These are phyloP conservation scores for Thyatira batis DNA, from an alignment of 2,888 invertebrate species.

Conservation along the genomic window DNA sequence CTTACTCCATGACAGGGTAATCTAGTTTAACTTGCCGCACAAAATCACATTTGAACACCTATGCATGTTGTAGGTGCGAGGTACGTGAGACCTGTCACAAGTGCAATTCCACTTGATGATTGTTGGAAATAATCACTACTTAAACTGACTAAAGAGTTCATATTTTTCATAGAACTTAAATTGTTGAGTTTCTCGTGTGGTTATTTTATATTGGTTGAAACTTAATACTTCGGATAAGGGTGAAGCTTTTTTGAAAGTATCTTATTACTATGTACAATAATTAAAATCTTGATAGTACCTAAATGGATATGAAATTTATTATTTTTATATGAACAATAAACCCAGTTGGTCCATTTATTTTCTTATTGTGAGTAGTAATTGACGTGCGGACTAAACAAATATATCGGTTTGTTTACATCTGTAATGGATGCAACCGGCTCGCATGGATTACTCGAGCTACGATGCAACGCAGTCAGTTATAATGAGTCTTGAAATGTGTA, in stretches of 20 bases:
- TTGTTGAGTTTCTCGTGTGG: too few species aligned
- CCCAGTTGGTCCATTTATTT: neutral
- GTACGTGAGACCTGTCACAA: neutral
- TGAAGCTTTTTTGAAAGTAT: too few species aligned
- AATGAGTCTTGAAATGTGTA: constrained; percentile 16
- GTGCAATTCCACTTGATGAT: neutral
- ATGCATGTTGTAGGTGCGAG: constrained; percentile 10
- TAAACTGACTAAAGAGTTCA: too few species aligned
- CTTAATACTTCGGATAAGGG: neutral
- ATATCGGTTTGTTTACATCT: neutral
- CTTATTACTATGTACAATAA: too few species aligned
- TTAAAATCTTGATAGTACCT: too few species aligned
- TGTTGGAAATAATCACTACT: neutral
- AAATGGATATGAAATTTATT: neutral
- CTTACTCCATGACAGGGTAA: constrained; percentile 36
- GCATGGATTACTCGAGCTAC: neutral
- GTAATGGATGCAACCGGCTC: neutral
- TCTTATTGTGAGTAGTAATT: neutral
- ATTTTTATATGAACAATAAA: neutral
- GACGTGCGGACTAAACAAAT: neutral
- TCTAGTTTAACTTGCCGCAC: constrained; percentile 30
- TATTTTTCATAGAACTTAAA: too few species aligned
- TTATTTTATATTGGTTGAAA: neutral
- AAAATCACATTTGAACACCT: constrained; percentile 34
- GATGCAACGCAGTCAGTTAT: neutral